Conservation (phyloP, 2,797 vertebrate species). For the Morus bassanus region DNA sequence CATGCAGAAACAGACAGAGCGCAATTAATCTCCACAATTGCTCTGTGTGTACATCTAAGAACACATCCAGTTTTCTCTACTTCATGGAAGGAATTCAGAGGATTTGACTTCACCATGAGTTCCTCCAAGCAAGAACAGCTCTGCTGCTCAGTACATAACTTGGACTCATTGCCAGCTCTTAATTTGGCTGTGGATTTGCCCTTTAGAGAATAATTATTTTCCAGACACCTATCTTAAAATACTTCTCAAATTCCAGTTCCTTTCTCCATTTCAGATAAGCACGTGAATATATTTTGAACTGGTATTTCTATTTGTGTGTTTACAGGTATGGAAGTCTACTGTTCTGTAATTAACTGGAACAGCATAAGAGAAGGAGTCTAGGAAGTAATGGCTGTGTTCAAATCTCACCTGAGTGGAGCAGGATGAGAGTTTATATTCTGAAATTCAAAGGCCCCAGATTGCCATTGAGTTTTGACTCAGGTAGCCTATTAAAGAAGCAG, state of each 20-base stretch:
- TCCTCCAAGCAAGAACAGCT: background rate
- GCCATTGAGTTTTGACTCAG: background rate
- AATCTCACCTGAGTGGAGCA: background rate
- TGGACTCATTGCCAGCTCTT: background rate
- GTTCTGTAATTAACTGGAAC: background rate
- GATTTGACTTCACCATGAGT: background rate
- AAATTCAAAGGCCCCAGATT: background rate
- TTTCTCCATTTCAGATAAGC: background rate
- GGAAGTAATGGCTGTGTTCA: background rate
- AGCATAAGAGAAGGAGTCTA: rapidly evolving
- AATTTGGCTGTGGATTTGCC: background rate
- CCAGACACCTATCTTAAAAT: background rate
- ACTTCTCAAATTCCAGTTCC: background rate
- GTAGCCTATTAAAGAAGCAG: background rate
- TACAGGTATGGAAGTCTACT: background rate
- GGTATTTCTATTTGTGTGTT: background rate
- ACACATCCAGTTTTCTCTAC: background rate
- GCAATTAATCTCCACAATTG: background rate
- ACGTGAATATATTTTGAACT: background rate
- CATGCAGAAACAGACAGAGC: background rate
- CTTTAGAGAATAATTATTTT: background rate
- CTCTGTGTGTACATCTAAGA: background rate
- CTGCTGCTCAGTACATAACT: background rate
- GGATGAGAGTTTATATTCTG: background rate
- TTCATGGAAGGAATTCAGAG: background rate